A percentile compares a stretch with the other conserved stretches of the same genome.
These are phyloP conservation scores for Nemotelus nigrinus DNA, from an alignment of 2,888 invertebrate genomes.

Conservation along the genomic window DNA sequence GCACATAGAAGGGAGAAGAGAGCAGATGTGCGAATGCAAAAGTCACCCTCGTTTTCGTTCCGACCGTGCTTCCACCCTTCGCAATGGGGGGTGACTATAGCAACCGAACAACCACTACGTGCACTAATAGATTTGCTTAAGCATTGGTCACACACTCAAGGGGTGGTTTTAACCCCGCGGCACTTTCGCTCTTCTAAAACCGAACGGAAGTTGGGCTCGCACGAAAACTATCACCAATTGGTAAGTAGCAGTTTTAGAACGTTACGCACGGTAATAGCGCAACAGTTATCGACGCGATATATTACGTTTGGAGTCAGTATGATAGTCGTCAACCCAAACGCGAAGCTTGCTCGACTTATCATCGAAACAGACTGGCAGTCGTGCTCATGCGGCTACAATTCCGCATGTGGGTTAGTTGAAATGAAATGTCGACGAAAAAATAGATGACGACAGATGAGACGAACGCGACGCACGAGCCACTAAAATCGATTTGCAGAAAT, in stretches of 20 bases:
- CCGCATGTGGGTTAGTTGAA: constrained; percentile 31
- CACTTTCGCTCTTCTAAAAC: neutral
- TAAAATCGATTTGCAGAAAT: constrained; percentile 56
- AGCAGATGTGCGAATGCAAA: constrained; percentile 28
- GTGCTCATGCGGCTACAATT: constrained; percentile 17
- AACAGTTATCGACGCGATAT: constrained; percentile 20
- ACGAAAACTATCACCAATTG: neutral
- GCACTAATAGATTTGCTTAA: constrained; percentile 26
- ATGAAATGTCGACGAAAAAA: neutral
- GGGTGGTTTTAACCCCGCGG: constrained; percentile 31
- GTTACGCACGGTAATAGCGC: constrained; percentile 9
- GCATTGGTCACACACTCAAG: constrained; percentile 29
- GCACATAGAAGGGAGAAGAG: neutral
- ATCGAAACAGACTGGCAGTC: constrained; percentile 32
- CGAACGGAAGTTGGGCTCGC: neutral
- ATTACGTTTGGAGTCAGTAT: constrained; percentile 9
- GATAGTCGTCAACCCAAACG: constrained; percentile 8
- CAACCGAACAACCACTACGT: constrained; percentile 29
- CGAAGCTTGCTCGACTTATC: constrained; percentile 33
- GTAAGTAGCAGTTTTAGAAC: neutral
- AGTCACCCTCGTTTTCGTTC: constrained; percentile 13
- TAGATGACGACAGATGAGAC: neutral
- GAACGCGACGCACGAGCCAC: constrained; percentile 36
- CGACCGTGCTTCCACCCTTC: constrained; percentile 9
- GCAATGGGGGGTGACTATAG: constrained; percentile 36